Evolutionary conservation across 2,888 invertebrate species (phyloP), one percentile per base, ranked within the genome.

Genomic region (Mythimna ferrago): DNA sequence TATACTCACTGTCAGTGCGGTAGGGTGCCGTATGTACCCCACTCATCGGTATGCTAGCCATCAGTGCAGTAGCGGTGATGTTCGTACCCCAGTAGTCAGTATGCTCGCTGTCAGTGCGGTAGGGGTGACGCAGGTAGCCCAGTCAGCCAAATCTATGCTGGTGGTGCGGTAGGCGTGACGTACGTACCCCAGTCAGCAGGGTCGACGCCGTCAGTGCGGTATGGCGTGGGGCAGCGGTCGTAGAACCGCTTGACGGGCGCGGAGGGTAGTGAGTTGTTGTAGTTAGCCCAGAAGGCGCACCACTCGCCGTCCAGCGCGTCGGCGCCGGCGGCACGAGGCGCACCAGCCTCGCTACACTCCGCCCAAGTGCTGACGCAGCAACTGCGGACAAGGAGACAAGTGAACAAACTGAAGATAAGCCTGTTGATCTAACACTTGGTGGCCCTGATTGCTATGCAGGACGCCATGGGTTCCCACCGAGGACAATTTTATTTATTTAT

Each of bases 161-260:
- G 95, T 94, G 4, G 92, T 93, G 21, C 94, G 78, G 75, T 95
- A 95, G 48, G 1, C 1, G 16, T 60, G 16, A 5, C 1, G 48
- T 16, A 48, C 48, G 5, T 16, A 48, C 67, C 95, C 58, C 95
- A 89, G 79, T 95, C 32, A 4, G 92, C 89, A 6, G 93, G 65
- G 32, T 95, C 93, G 0, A 93, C 88, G 51, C 90, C 92, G 14
- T 95, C 95, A 4, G 92, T 93, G 26, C 95, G 79, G 74, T 95
- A 95, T 0, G 96, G 96, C 53, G 96, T 96, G 0, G 96, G 96
- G 68, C 96, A 96, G 79, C 94, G 95, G 78, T 96, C 96, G 87
- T 95, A 96, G 81, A 93, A 94, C 2, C 88, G 85, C 81, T 90
- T 90, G 75, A 93, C 82, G 0, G 94, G 93, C 0, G 92, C 92